Base-by-base conservation (phyloP, 2,888 invertebrate species). In the Aradus depressus region DNA sequence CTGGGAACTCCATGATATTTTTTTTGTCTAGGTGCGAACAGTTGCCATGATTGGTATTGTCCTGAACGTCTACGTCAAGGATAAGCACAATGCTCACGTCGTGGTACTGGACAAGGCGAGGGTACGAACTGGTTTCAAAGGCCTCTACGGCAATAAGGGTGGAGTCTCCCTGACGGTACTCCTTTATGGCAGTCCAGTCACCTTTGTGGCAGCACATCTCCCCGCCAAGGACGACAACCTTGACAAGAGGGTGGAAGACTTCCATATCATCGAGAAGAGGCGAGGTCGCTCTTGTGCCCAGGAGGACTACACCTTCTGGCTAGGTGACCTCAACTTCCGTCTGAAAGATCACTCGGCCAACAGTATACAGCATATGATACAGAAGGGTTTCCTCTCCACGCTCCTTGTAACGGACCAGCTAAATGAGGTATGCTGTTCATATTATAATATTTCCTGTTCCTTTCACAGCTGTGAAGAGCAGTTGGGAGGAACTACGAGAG, bases 241-340 rank as follows among this genome's bases (percentile, higher is more conserved):
- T 16, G 31, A 54, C 31, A 35, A 37, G 18, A 38, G 56, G 31
- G 22, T 56, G 4, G 53, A 51, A 10, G 53, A 56, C 50, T 56
- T 31, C 26, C 42, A 35, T 10, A 41, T 51, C n/a, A 51, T 54
- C 8, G 54, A 54, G 18, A 42, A 51, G 21, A 28, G 48, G 16
- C 26, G 54, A 21, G 43, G 37, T 3, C 21, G 47, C 2, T 47
- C 38, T 6, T 47, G 47, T 6, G 16, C 47, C 3, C 51, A 43
- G 10, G 41, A 42, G 14, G 53, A 53, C 41, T 53, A 45, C 38
- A 25, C 51, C 12, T 56, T 56, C 45, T 56, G 56, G 56, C 23
- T 56, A 6, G 56, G 56, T 6, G 56, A 56, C 34, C 44, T 56
- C 35, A 56, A 56, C 42, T 56, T 56, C 50, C 19, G 56, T 4